Conservation (phyloP, 2,113 vertebrate genomes). For the Pavo muticus region DNA sequence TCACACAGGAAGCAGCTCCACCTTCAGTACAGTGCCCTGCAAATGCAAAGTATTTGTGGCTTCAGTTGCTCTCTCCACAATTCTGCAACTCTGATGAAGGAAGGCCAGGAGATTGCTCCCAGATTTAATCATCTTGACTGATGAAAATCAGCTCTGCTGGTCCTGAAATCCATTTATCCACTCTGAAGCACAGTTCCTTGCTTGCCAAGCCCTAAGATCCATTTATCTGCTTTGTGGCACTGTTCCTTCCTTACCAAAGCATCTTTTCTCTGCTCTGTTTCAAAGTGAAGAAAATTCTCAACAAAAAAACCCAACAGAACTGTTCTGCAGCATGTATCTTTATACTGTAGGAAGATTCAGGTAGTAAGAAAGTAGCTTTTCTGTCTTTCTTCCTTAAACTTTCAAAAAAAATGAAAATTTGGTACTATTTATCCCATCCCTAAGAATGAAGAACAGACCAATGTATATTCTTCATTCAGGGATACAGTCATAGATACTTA, state of each 20-base stretch:
- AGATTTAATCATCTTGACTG: not conserved
- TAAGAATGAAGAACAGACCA: not conserved
- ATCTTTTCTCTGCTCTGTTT: not conserved
- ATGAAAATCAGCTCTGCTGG: not conserved
- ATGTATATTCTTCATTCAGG: not conserved
- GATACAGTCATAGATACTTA: not conserved
- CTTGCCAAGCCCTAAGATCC: not conserved
- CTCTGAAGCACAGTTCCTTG: not conserved
- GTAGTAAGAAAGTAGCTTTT: not conserved
- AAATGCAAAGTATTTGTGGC: not conserved
- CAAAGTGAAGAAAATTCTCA: not conserved
- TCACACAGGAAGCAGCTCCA: rapidly evolving
- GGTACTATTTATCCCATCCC: not conserved
- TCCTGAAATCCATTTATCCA: not conserved
- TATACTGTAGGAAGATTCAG: not conserved
- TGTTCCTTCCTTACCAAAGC: not conserved
- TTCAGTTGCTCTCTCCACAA: not conserved
- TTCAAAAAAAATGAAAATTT: not conserved
- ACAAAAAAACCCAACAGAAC: not conserved
- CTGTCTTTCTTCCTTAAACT: not conserved
- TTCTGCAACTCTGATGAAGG: not conserved
- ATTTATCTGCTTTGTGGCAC: not conserved
- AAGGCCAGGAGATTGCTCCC: not conserved
- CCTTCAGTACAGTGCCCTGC: not conserved
- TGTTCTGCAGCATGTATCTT: not conserved